A percentile compares a stretch with the other conserved stretches of the same genome.
phyloP scores from a whole-genome alignment of 2,113 vertebrate species.

The Aegypius monachus region DNA sequence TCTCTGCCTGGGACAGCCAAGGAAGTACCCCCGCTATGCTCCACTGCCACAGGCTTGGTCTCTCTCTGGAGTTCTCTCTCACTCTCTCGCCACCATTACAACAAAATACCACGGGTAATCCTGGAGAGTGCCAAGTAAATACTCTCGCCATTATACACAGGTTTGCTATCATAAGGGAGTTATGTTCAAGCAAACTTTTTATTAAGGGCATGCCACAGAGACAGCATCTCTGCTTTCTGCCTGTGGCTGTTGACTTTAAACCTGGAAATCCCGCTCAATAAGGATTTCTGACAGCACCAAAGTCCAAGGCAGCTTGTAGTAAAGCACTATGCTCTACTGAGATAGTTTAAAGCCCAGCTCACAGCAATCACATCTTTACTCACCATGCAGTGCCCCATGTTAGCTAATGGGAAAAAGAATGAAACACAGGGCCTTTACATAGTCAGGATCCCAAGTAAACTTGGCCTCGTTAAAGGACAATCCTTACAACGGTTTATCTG shows the following conservation, averaged over 20 bases:
- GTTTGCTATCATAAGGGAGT: background rate
- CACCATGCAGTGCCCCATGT: background rate
- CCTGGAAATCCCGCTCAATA: background rate
- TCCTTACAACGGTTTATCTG: background rate
- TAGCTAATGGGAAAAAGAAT: background rate
- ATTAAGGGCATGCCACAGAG: background rate
- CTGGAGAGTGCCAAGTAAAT: background rate
- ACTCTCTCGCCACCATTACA: background rate
- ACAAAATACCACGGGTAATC: background rate
- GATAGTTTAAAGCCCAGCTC: background rate
- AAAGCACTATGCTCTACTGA: background rate
- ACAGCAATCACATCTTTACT: background rate
- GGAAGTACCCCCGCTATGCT: rapidly evolving
- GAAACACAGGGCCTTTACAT: background rate
- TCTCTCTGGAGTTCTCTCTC: background rate
- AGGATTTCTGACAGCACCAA: background rate
- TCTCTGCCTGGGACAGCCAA: background rate
- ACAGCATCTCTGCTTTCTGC: background rate
- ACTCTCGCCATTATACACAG: background rate
- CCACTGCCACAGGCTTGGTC: background rate
- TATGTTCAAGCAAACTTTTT: background rate
- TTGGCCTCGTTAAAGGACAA: background rate
- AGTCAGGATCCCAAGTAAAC: background rate
- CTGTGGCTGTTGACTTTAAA: background rate
- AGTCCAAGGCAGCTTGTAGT: background rate